Conservation (phyloP, 2,888 invertebrate species). For the Cheiracanthium punctorium region DNA sequence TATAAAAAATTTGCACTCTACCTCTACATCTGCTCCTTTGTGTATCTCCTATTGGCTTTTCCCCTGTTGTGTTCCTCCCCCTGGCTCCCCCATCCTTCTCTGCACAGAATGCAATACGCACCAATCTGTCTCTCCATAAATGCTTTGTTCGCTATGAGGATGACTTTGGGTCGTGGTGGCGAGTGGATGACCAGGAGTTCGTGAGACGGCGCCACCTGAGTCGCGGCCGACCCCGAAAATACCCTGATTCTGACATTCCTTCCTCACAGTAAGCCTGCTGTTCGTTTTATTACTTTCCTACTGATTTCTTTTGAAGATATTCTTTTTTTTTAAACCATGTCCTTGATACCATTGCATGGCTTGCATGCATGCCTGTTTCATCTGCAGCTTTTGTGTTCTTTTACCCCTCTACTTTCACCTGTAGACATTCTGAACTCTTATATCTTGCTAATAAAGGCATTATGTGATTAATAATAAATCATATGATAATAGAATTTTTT, state of each 20-base stretch:
- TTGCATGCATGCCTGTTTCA: constrained; percentile 47
- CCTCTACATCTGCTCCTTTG: constrained; percentile 19
- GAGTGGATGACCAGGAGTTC: constrained; percentile 99
- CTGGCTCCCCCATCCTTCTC: constrained; percentile 47
- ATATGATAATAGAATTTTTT: background rate
- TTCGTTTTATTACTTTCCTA: constrained; percentile 67
- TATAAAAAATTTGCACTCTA: constrained; percentile 27
- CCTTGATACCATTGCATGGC: constrained; percentile 48
- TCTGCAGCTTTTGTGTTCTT: constrained; percentile 23
- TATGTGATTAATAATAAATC: background rate
- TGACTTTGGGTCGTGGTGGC: constrained; percentile 99
- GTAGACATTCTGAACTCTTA: constrained; percentile 20
- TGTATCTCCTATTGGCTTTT: constrained; percentile 33
- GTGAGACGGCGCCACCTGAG: constrained; percentile 97
- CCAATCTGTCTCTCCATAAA: constrained; percentile 99
- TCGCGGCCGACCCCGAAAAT: constrained; percentile 86
- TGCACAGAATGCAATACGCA: constrained; percentile 94
- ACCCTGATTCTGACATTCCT: constrained; percentile 66
- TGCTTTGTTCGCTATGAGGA: constrained; percentile 99
- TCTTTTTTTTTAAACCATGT: constrained; percentile 9
- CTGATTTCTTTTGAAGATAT: constrained; percentile 48
- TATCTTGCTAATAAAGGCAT: background rate
- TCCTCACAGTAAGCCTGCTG: constrained; percentile 70
- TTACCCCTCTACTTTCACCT: background rate
- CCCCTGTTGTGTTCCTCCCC: constrained; percentile 32